These are phyloP conservation scores for Andricus grossulariae DNA, from an alignment of 1,140 invertebrate species.

Conservation along the genomic window DNA sequence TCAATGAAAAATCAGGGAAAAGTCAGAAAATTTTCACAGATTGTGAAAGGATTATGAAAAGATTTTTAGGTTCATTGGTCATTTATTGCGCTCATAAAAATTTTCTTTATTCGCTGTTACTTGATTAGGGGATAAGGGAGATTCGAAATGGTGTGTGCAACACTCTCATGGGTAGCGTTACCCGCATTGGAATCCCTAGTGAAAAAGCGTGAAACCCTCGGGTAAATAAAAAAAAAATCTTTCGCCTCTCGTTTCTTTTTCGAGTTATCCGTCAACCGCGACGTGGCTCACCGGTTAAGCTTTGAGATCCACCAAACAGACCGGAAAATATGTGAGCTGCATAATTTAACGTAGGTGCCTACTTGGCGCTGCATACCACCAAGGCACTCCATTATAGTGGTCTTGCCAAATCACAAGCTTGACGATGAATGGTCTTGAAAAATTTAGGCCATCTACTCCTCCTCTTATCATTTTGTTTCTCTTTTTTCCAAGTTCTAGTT, in stretches of 20 bases:
- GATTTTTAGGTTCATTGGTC: neutral
- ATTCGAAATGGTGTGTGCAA: neutral
- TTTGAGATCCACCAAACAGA: slow-evolving; percentile 75
- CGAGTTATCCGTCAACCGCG: slow-evolving; percentile 65
- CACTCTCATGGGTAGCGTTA: neutral
- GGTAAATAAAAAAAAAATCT: slow-evolving; percentile 21
- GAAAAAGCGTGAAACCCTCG: slow-evolving; percentile 2
- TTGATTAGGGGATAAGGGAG: neutral
- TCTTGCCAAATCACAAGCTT: slow-evolving; percentile 65
- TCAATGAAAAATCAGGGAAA: too few relatives aligned
- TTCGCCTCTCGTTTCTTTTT: slow-evolving; percentile 60
- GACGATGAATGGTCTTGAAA: slow-evolving; percentile 55
- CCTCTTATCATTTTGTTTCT: slow-evolving; percentile 29
- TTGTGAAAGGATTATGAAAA: neutral
- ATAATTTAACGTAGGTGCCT: slow-evolving; percentile 71
- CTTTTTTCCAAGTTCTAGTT: slow-evolving; percentile 24
- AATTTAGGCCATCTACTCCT: slow-evolving; percentile 59
- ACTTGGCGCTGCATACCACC: slow-evolving; percentile 48
- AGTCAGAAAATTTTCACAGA: neutral
- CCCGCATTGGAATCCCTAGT: neutral
- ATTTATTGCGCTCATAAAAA: neutral
- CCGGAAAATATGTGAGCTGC: slow-evolving; percentile 75
- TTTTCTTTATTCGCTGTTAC: neutral
- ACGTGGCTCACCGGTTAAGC: slow-evolving; percentile 68
- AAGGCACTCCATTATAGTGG: slow-evolving; percentile 47